These are phyloP conservation scores for Chionodraco myersi DNA, from an alignment of 2,113 vertebrate genomes.

Conservation along the genomic window DNA sequence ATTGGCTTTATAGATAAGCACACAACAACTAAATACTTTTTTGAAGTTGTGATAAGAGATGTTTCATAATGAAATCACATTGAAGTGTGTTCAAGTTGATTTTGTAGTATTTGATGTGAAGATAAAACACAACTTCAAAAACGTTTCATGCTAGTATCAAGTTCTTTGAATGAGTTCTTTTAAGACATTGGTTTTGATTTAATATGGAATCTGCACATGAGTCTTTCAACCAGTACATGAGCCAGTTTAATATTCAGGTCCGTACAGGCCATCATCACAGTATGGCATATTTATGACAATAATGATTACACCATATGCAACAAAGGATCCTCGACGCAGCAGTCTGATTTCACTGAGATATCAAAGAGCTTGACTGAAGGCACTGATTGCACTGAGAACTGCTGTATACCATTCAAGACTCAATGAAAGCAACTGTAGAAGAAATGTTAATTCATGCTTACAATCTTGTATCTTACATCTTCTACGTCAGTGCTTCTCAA, in stretches of 20 bases:
- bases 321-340: neutral
- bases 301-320: neutral
- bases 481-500: no score
- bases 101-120: neutral
- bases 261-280: neutral
- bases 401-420: neutral
- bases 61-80: neutral
- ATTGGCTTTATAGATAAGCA: no score
- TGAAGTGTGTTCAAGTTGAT: neutral
- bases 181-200: neutral
- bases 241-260: slow-evolving; percentile 1
- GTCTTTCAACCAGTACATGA: neutral
- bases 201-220: neutral
- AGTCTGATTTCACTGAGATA: neutral
- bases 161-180: neutral
- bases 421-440: neutral
- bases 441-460: neutral
- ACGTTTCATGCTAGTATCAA: neutral
- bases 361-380: neutral
- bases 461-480: neutral
- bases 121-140: neutral
- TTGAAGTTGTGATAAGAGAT: neutral
- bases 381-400: neutral
- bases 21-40: slow-evolving; percentile 3
- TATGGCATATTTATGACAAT: neutral